phyloP scores from a whole-genome alignment of 2,888 invertebrate species.

The Epinotia nisella region DNA sequence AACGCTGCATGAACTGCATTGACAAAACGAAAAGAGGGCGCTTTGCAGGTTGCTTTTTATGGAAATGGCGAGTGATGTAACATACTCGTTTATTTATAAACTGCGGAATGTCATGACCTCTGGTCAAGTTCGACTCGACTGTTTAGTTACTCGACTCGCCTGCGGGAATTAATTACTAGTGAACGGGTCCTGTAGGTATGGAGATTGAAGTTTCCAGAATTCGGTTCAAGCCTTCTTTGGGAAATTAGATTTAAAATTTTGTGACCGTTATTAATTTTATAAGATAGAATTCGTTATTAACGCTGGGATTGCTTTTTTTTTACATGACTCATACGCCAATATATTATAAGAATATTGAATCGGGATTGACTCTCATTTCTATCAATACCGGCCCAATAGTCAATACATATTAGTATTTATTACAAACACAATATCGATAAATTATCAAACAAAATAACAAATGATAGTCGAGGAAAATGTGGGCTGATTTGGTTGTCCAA shows the following conservation, averaged over 20 bases:
- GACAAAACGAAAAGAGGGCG: constrained; percentile 14
- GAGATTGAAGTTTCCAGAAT: not conserved
- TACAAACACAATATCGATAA: no score
- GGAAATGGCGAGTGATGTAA: constrained; percentile 53
- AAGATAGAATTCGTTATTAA: not conserved
- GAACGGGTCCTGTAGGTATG: not conserved
- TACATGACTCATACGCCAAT: no score
- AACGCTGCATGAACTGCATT: constrained; percentile 1
- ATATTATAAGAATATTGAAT: no score
- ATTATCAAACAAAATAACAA: no score
- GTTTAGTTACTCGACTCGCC: constrained; percentile 19
- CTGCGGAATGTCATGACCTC: constrained; percentile 43
- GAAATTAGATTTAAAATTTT: constrained; percentile 1
- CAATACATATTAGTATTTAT: no score
- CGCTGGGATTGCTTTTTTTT: no score
- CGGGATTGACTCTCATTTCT: no score
- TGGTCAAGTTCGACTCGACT: constrained; percentile 20
- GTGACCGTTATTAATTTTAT: not conserved
- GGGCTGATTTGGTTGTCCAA: no score
- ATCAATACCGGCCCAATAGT: no score
- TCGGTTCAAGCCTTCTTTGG: not conserved
- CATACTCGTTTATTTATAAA: constrained; percentile 45
- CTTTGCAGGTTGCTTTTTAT: constrained; percentile 46
- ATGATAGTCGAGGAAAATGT: no score
- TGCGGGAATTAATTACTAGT: constrained; percentile 4